A percentile compares a stretch with the other conserved stretches of the same genome.
Evolutionary conservation across 30 jellyfish, hydroid and myxozoan genomes (phyloP).

Genomic region (Pseudorhiza aurosa): DNA sequence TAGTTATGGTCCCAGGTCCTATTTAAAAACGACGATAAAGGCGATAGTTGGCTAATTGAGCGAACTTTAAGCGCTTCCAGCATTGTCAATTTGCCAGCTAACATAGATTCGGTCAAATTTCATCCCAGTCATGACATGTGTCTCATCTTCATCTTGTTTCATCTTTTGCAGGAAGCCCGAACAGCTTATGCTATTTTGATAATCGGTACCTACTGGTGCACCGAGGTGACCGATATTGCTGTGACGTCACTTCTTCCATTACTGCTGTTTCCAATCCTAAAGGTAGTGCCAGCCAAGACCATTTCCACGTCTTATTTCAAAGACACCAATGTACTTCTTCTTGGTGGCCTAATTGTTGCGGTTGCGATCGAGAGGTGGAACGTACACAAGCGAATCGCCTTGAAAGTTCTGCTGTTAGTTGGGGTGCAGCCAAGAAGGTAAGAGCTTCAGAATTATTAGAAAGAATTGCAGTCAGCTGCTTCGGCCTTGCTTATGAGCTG

Average conservation of each 20-base stretch:
- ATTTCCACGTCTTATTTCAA: conserved; percentile 69
- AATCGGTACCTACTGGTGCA: conserved; percentile 90
- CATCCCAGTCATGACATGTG: too few relatives aligned
- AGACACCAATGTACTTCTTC: conserved; percentile 84
- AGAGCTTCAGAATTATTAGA: too few relatives aligned
- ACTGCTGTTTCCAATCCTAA: conserved; percentile 80
- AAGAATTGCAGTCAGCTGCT: too few relatives aligned
- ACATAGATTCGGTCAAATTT: too few relatives aligned
- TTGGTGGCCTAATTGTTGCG: conserved; percentile 87
- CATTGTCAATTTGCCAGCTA: too few relatives aligned
- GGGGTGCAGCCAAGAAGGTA: conserved; percentile 96
- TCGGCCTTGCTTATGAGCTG: too few relatives aligned
- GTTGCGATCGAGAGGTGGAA: conserved; percentile 95
- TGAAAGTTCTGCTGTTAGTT: conserved; percentile 70
- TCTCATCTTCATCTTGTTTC: too few relatives aligned
- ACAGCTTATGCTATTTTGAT: conserved; percentile 83
- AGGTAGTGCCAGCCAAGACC: conserved; percentile 61
- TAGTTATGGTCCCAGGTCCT: too few relatives aligned
- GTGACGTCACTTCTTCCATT: conserved; percentile 92
- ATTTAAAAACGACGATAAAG: too few relatives aligned
- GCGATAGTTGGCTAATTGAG: too few relatives aligned
- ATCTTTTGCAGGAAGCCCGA: conserved; percentile 84
- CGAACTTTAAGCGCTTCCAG: too few relatives aligned
- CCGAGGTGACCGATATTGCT: conserved; percentile 93
- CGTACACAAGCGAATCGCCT: conserved; percentile 90